Conservation (phyloP, 1,140 invertebrate genomes). For the Zeugodacus cucurbitae region DNA sequence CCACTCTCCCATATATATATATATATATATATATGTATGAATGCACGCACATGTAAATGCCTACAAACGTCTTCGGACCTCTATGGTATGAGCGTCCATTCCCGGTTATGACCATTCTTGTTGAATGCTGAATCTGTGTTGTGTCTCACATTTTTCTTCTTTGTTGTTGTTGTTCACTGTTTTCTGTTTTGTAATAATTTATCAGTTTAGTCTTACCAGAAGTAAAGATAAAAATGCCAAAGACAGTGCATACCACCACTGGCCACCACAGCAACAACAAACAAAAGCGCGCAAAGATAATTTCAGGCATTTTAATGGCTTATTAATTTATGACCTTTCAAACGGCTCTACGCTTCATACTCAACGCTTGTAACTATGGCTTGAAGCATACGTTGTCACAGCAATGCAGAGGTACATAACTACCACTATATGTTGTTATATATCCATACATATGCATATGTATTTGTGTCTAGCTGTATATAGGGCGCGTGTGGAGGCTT, state of each 20-base stretch:
- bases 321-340: conserved; percentile 67
- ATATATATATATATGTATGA: not conserved
- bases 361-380: not conserved
- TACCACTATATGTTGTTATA: not conserved
- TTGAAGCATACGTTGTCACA: not conserved
- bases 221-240: conserved; percentile 43
- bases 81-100: not conserved
- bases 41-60: not conserved
- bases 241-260: not conserved
- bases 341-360: conserved; percentile 41
- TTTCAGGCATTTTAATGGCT: conserved; percentile 66
- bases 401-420: not conserved
- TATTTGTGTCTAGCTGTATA: no score
- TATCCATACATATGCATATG: not conserved
- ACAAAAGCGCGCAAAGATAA: conserved; percentile 60
- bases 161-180: conserved; percentile 47
- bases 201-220: conserved; percentile 62
- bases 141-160: not conserved
- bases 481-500: not conserved
- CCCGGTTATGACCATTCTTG: conserved; percentile 1
- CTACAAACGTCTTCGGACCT: no score
- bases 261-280: conserved; percentile 55
- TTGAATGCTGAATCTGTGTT: not conserved
- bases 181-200: conserved; percentile 65
- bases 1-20: not conserved